Evolutionary conservation across 2,113 vertebrate genomes (phyloP).

Genomic region (Zosterops lateralis): DNA sequence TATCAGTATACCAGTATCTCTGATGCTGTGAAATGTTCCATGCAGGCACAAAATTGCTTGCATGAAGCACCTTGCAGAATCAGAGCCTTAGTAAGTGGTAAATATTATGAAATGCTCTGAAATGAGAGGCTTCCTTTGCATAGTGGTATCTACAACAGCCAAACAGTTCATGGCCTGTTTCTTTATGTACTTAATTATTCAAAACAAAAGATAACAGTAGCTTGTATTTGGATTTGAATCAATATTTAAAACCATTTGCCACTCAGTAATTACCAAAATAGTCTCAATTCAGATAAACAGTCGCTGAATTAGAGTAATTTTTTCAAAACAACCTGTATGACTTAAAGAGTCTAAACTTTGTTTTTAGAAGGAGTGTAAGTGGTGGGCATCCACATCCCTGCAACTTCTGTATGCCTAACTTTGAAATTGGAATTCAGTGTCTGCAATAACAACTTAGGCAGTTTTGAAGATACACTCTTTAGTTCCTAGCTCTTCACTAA

Average conservation of each 20-base stretch:
- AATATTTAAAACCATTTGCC: not conserved
- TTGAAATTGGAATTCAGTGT: conserved; percentile 14
- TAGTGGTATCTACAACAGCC: not conserved
- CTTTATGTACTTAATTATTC: not conserved
- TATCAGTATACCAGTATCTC: conserved; percentile 33
- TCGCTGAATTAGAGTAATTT: not conserved
- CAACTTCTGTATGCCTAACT: not conserved
- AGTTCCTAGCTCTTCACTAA: conserved; percentile 14
- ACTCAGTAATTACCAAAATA: not conserved
- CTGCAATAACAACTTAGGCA: not conserved
- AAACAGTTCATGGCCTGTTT: not conserved
- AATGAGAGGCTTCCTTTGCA: conserved; percentile 16
- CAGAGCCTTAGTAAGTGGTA: conserved; percentile 33
- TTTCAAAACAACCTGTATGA: not conserved
- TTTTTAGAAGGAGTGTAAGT: not conserved
- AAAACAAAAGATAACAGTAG: not conserved
- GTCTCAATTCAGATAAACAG: not conserved
- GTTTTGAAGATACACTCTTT: not conserved
- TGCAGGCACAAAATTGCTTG: conserved; percentile 38
- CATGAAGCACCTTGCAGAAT: conserved; percentile 63
- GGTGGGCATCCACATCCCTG: not conserved
- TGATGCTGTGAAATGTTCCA: conserved; percentile 57
- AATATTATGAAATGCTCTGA: not conserved
- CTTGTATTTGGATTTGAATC: not conserved
- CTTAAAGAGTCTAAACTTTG: not conserved